Conservation (phyloP, 2,797 vertebrate genomes). For the Catharus ustulatus region DNA sequence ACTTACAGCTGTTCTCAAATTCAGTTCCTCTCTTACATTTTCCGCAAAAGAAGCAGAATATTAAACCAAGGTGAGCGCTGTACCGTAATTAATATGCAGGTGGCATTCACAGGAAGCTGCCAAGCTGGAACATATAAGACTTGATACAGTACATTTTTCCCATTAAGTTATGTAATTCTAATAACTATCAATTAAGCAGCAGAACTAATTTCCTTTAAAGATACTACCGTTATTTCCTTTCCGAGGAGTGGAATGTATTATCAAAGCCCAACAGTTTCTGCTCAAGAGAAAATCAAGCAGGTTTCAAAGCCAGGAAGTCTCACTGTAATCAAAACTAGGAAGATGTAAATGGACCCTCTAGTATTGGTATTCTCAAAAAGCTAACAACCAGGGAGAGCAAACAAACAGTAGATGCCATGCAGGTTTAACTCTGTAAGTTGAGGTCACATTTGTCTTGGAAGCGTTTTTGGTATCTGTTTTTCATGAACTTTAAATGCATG, state of each 20-base stretch:
- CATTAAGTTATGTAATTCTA: not conserved
- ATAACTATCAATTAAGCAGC: constrained; percentile 19
- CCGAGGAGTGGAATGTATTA: not conserved
- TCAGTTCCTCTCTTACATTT: constrained; percentile 26
- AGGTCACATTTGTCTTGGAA: not conserved
- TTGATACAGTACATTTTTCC: not conserved
- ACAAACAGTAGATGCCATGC: not conserved
- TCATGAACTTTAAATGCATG: not conserved
- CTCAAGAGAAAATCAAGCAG: not conserved
- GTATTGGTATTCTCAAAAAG: not conserved
- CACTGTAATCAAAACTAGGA: not conserved
- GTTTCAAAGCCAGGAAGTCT: not conserved
- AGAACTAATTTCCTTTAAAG: constrained; percentile 13
- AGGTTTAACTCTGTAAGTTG: not conserved
- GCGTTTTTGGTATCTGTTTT: not conserved
- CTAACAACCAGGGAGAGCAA: not conserved
- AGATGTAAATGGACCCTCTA: not conserved
- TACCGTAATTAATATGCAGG: constrained; percentile 16
- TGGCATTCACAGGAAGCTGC: constrained; percentile 15
- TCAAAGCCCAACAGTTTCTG: not conserved
- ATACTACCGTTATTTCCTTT: not conserved
- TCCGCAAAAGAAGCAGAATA: constrained; percentile 35
- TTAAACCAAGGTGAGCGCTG: constrained; percentile 18
- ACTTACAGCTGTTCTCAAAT: constrained; percentile 4
- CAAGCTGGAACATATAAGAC: not conserved